A percentile compares a stretch with the other conserved stretches of the same genome.
phyloP scores from a whole-genome alignment of 2,888 invertebrate species.

The Ormyrus nitidulus region DNA sequence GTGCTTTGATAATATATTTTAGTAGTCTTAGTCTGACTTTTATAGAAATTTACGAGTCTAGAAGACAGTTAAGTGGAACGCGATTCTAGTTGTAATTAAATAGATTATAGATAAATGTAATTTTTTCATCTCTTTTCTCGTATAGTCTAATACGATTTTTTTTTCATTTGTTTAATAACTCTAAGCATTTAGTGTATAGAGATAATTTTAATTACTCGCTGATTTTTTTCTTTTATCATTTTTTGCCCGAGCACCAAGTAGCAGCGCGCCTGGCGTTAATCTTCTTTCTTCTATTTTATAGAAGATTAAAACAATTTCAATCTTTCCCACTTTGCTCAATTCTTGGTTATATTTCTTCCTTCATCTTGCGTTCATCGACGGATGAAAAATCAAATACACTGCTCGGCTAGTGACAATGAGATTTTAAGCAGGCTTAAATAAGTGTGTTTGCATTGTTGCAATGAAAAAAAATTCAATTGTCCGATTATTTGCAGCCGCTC shows the following conservation, averaged over 20 bases:
- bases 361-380: neutral
- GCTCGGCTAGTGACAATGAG: conserved; percentile 10
- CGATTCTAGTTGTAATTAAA: conserved; percentile 30
- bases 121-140: conserved; percentile 4
- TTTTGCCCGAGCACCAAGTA: neutral
- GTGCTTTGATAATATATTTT: conserved; percentile 13
- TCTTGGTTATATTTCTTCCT: neutral
- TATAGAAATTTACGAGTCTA: conserved; percentile 45
- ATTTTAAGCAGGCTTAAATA: conserved; percentile 1
- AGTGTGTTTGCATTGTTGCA: neutral
- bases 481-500: conserved; percentile 18
- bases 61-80: conserved; percentile 40
- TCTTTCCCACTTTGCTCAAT: neutral
- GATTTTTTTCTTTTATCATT: neutral
- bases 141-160: neutral
- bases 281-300: neutral
- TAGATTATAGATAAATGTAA: conserved; percentile 36
- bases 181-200: conserved; percentile 35
- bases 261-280: neutral
- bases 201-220: conserved; percentile 5
- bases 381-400: conserved; percentile 7
- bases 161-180: conserved; percentile 19
- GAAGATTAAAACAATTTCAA: conserved; percentile 6
- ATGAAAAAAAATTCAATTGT: conserved; percentile 24
- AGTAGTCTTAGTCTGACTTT: conserved; percentile 11